A percentile compares a stretch with the other conserved stretches of the same genome.
phyloP scores from a whole-genome alignment of 2,888 invertebrate species.

The Leptinotarsa tumamoca region DNA sequence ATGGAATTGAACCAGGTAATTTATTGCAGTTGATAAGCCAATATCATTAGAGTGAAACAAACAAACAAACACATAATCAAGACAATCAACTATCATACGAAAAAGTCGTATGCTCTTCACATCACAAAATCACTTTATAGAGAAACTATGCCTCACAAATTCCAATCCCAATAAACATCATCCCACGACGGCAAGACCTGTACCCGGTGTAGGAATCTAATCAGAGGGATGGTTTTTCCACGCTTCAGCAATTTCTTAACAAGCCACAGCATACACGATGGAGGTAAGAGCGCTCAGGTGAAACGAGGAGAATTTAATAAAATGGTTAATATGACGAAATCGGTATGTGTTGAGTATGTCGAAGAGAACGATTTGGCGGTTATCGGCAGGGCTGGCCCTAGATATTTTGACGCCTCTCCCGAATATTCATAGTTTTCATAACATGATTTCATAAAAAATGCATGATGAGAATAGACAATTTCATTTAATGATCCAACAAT shows the following conservation, averaged over 20 bases:
- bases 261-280: conserved; percentile 19
- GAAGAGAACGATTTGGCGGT: conserved; percentile 16
- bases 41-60: no score
- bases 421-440: no score
- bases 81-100: no score
- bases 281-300: conserved; percentile 22
- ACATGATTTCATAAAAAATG: no score
- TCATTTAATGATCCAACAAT: no score
- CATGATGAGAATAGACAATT: no score
- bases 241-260: conserved; percentile 19
- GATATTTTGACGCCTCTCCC: no score
- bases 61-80: no score
- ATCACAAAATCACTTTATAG: neutral
- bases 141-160: neutral
- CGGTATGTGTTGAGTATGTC: conserved; percentile 45
- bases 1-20: no score
- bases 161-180: neutral
- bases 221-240: conserved; percentile 12
- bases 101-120: no score
- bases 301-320: conserved; percentile 44
- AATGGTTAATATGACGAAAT: conserved; percentile 44
- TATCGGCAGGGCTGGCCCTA: no score
- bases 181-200: neutral
- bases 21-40: no score
- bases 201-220: neutral